These are phyloP conservation scores for Tachuris rubrigastra DNA, from an alignment of 2,113 vertebrate genomes.

Conservation along the genomic window DNA sequence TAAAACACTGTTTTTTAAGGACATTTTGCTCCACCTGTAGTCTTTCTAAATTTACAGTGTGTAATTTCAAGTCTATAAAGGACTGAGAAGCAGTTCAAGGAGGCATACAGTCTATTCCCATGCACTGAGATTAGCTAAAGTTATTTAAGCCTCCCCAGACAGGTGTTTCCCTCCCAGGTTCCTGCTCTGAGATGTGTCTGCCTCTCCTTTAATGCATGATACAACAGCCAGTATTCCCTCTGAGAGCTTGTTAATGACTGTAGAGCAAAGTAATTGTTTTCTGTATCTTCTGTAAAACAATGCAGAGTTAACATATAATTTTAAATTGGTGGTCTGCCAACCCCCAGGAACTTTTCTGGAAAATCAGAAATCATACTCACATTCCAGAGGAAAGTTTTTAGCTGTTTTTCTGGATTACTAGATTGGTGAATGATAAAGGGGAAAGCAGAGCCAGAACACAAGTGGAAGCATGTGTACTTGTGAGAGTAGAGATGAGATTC, in stretches of 20 bases:
- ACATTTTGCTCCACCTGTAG: neutral
- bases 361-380: neutral
- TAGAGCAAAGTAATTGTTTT: neutral
- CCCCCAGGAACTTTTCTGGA: neutral
- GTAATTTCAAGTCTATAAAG: neutral
- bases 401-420: neutral
- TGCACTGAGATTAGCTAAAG: neutral
- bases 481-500: neutral
- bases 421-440: neutral
- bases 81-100: neutral
- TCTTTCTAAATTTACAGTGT: neutral
- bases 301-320: neutral
- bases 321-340: neutral
- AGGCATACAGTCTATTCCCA: neutral
- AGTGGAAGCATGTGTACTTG: fast-evolving
- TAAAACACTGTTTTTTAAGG: neutral
- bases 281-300: neutral
- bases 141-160: neutral
- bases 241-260: neutral
- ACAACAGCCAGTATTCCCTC: neutral
- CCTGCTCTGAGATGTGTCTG: neutral
- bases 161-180: neutral
- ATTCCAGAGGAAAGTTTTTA: neutral
- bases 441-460: neutral
- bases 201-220: neutral